A percentile compares a stretch with the other conserved stretches of the same genome.
Evolutionary conservation across 2,888 invertebrate genomes (phyloP).

Genomic region (Plebejus argus): DNA sequence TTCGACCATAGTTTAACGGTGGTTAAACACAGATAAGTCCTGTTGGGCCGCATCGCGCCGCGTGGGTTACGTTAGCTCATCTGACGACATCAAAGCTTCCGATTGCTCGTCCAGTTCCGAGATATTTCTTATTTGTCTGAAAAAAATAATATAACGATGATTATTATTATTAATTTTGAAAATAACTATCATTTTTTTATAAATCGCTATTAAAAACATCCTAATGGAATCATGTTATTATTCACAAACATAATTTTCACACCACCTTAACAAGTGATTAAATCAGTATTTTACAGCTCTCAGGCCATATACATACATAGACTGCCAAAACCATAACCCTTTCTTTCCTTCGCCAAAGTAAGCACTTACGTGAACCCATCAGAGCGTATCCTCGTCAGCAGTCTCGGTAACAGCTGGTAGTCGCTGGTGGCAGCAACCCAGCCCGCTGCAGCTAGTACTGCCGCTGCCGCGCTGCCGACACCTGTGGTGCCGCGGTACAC

Average conservation of each 20-base stretch:
- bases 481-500: conserved; percentile 50
- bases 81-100: conserved; percentile 80
- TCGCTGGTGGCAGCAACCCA: conserved; percentile 68
- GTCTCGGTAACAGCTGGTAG: conserved; percentile 53
- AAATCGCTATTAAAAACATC: no score
- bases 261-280: no score
- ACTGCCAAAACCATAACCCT: no score
- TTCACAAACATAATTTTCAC: no score
- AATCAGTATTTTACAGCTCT: no score
- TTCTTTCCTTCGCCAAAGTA: no score
- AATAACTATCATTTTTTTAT: no score
- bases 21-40: conserved; percentile 12
- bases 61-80: conserved; percentile 70
- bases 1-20: background rate
- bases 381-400: conserved; percentile 51
- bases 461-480: conserved; percentile 44
- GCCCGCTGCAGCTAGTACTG: conserved; percentile 53
- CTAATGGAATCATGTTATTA: no score
- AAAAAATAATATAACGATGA: conserved; percentile 30
- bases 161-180: no score
- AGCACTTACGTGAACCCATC: conserved; percentile 62
- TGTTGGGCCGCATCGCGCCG: conserved; percentile 20
- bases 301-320: no score
- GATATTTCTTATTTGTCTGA: conserved; percentile 70
- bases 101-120: conserved; percentile 82